phyloP scores from a whole-genome alignment of 2,888 invertebrate species.

The Lasius platythorax region DNA sequence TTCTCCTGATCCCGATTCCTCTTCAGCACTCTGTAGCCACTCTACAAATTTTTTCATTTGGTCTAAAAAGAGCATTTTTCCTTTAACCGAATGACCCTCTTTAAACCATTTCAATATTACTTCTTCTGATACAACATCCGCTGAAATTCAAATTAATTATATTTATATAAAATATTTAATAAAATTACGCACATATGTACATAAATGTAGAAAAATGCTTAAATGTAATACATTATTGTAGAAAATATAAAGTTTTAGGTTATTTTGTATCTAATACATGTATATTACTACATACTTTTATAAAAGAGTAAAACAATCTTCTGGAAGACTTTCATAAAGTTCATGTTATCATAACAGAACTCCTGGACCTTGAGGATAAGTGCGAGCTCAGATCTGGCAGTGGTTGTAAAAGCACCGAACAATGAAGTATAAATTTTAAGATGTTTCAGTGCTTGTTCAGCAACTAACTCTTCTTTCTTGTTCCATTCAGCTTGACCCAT shows the following conservation, averaged over 20 bases:
- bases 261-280: neutral
- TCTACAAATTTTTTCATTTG: slow-evolving; percentile 99
- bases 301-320: slow-evolving; percentile 98
- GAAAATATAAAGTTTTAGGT: neutral
- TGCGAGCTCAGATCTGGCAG: slow-evolving; percentile 94
- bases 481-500: slow-evolving; percentile 99
- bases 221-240: neutral
- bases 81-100: slow-evolving; percentile 96
- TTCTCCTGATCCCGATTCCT: slow-evolving; percentile 90
- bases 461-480: slow-evolving; percentile 98
- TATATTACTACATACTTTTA: slow-evolving; percentile 90
- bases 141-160: slow-evolving; percentile 83
- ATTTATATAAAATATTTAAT: slow-evolving; percentile 16
- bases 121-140: slow-evolving; percentile 97
- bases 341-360: slow-evolving; percentile 99
- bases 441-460: slow-evolving; percentile 97
- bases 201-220: neutral
- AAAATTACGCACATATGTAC: neutral
- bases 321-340: slow-evolving; percentile 99
- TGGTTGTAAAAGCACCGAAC: slow-evolving; percentile 94
- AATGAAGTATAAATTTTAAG: slow-evolving; percentile 94
- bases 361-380: slow-evolving; percentile 97
- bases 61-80: slow-evolving; percentile 98
- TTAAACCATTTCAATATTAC: slow-evolving; percentile 98
- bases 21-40: slow-evolving; percentile 99